Percentiles rank a stretch among this genome's conserved stretches.
Evolutionary conservation across 2,797 vertebrate genomes (phyloP).

Genomic region (Acrossocheilus fasciatus): DNA sequence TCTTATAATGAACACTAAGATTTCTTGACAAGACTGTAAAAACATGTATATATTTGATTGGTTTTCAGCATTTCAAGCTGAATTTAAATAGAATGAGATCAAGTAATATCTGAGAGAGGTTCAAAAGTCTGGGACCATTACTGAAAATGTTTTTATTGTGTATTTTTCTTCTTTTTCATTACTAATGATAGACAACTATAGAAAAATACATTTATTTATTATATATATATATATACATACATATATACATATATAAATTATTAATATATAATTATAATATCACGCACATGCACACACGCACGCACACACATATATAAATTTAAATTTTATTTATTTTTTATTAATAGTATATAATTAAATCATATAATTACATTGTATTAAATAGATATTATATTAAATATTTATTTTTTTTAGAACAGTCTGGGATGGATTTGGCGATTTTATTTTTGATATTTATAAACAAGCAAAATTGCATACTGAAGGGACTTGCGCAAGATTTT

Average conservation of each 20-base stretch:
- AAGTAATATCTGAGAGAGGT: neutral
- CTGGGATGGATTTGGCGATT: neutral
- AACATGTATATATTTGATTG: neutral
- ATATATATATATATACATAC: too few species aligned
- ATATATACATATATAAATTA: too few species aligned
- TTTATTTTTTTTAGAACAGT: neutral
- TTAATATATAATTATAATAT: too few species aligned
- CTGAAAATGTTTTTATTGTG: neutral
- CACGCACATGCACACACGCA: too few species aligned
- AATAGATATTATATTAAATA: neutral
- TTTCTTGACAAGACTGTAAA: neutral
- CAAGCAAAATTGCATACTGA: neutral
- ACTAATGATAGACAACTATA: too few species aligned
- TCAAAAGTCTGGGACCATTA: neutral
- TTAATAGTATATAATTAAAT: too few species aligned
- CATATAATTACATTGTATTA: neutral
- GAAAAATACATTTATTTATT: too few species aligned
- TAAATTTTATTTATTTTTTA: too few species aligned
- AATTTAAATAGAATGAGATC: neutral
- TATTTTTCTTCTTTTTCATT: neutral
- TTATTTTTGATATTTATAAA: neutral
- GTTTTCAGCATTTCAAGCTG: neutral
- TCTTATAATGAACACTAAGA: neutral
- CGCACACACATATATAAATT: too few species aligned
- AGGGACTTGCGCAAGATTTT: neutral